Evolutionary conservation across 2,888 invertebrate genomes (phyloP).

Genomic region (Tetramorium bicarinatum): DNA sequence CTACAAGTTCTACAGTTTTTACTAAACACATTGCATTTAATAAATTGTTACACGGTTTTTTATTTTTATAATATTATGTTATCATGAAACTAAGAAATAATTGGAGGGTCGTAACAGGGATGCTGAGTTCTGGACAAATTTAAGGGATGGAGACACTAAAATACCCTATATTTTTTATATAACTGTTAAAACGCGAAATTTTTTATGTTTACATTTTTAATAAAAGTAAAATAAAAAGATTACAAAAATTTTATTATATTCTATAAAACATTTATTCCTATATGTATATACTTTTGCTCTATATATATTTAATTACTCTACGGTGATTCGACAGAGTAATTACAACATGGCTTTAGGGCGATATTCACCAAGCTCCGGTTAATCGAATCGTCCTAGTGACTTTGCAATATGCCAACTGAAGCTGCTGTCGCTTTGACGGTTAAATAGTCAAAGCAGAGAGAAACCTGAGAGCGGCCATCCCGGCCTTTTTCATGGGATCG

Average conservation of each 20-base stretch:
- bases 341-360: background rate
- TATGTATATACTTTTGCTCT: background rate
- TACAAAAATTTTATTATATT: background rate
- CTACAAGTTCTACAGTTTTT: background rate
- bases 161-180: background rate
- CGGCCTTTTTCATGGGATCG: too few relatives aligned
- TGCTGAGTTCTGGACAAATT: background rate
- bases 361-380: too few relatives aligned
- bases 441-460: too few relatives aligned
- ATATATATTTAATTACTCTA: background rate
- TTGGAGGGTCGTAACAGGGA: background rate
- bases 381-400: too few relatives aligned
- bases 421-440: too few relatives aligned
- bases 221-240: background rate
- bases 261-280: background rate
- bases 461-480: too few relatives aligned
- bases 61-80: background rate
- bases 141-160: background rate
- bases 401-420: too few relatives aligned
- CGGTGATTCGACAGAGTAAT: background rate
- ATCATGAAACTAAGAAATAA: background rate
- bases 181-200: background rate
- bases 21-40: background rate
- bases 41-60: background rate
- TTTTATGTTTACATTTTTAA: background rate